Conservation (phyloP, 2,888 invertebrate species). For the Caenorhabditis sp. region DNA sequence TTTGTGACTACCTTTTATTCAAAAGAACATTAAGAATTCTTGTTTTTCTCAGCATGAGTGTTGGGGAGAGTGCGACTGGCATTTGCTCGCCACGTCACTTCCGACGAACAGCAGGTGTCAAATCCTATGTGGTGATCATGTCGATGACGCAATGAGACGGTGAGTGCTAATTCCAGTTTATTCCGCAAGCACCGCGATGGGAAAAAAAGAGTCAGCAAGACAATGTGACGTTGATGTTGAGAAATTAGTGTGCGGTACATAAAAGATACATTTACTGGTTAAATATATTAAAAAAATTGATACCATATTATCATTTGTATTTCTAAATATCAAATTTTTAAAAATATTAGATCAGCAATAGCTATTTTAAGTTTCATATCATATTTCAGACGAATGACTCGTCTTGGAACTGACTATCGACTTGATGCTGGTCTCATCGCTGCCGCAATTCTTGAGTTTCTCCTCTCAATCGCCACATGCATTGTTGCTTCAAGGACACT, state of each 20-base stretch:
- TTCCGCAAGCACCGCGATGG: neutral
- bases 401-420: constrained; percentile 80
- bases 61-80: constrained; percentile 80
- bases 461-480: constrained; percentile 71
- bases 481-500: constrained; percentile 70
- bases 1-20: constrained; percentile 36
- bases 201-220: neutral
- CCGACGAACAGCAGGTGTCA: constrained; percentile 78
- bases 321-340: too few species aligned
- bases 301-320: too few species aligned
- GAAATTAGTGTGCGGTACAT: too few species aligned
- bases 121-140: constrained; percentile 78
- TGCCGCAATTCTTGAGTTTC: constrained; percentile 72
- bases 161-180: constrained; percentile 44
- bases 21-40: neutral
- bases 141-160: constrained; percentile 76
- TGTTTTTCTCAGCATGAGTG: constrained; percentile 74
- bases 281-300: too few species aligned
- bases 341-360: too few species aligned
- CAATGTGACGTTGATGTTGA: constrained; percentile 21
- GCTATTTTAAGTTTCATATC: too few species aligned
- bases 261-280: too few species aligned
- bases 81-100: constrained; percentile 77
- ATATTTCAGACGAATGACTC: constrained; percentile 77
- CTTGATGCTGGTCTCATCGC: constrained; percentile 78